Evolutionary conservation across 2,888 invertebrate species (phyloP).

Genomic region (Zhengitettix transpicula): DNA sequence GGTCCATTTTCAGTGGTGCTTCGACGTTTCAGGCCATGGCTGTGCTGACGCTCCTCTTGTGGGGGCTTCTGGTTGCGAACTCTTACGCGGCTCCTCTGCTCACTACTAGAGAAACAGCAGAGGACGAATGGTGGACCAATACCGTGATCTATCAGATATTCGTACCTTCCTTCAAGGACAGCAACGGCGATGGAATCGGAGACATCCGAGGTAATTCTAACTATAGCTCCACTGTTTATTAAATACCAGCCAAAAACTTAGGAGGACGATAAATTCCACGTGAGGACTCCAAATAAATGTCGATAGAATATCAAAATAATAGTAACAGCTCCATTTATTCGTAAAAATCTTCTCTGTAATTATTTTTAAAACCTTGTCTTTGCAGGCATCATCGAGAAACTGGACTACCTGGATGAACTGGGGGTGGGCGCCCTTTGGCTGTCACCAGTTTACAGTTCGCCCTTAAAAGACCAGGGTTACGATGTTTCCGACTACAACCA

Average conservation of each 20-base stretch:
- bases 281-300: too few species aligned
- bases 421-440: constrained; percentile 66
- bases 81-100: neutral
- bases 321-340: too few species aligned
- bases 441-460: constrained; percentile 68
- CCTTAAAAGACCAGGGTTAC: constrained; percentile 76
- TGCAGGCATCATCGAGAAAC: constrained; percentile 37
- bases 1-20: too few species aligned
- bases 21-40: too few species aligned
- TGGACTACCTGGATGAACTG: constrained; percentile 46
- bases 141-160: neutral
- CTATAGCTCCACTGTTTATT: too few species aligned
- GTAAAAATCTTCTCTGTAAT: too few species aligned
- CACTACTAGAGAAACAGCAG: neutral
- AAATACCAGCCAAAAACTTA: too few species aligned
- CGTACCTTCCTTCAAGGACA: neutral
- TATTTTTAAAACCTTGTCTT: neutral
- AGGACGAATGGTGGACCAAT: neutral
- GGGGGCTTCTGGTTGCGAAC: too few species aligned
- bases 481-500: constrained; percentile 64
- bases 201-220: neutral
- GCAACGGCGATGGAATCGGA: neutral
- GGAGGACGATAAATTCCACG: too few species aligned
- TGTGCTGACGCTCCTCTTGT: too few species aligned
- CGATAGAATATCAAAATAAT: too few species aligned